Evolutionary conservation across 2,113 vertebrate genomes (phyloP).

Genomic region (Sceloporus undulatus): DNA sequence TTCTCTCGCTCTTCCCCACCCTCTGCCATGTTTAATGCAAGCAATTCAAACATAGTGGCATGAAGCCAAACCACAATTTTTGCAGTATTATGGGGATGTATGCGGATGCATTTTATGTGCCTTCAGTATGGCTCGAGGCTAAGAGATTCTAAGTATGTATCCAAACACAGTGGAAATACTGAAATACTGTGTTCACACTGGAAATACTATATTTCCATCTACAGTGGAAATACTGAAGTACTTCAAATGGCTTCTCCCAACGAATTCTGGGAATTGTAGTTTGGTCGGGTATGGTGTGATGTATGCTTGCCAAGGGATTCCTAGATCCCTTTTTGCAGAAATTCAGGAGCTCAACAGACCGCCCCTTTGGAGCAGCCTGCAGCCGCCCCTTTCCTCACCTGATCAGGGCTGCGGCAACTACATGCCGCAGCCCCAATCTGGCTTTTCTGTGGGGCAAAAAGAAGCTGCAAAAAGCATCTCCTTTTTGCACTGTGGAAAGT

Average conservation of each 20-base stretch:
- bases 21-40: constrained; percentile 47
- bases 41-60: background rate
- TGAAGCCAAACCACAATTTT: background rate
- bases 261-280: background rate
- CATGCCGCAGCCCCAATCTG: no score
- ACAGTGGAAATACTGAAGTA: no score
- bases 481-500: no score
- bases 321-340: background rate
- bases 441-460: no score
- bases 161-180: no score
- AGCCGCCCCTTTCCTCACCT: no score
- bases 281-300: no score
- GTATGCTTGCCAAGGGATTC: background rate
- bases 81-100: background rate
- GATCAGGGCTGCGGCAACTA: no score
- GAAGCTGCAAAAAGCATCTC: no score
- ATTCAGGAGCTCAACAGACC: no score
- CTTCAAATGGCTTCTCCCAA: background rate
- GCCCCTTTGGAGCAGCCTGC: no score
- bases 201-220: background rate
- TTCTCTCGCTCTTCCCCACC: background rate
- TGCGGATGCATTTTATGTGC: background rate
- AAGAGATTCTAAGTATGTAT: background rate
- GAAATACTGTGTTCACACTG: no score
- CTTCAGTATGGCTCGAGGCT: background rate